Conservation (phyloP, 2,888 invertebrate species). For the Pyrgus malvae region DNA sequence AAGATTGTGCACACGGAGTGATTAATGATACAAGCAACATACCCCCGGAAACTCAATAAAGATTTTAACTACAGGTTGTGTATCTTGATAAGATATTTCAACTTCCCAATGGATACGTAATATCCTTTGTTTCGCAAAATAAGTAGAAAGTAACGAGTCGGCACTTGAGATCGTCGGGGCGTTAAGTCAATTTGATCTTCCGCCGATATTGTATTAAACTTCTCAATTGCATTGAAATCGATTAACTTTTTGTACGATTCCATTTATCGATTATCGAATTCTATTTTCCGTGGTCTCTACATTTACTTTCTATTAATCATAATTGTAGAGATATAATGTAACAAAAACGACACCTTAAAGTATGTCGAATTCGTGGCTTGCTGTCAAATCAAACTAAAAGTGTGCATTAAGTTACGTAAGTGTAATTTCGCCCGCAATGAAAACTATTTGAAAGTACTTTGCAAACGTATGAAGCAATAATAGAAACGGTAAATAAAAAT, state of each 20-base stretch:
- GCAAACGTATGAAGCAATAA: not conserved
- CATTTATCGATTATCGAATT: slow-evolving; percentile 6
- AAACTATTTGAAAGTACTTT: slow-evolving; percentile 46
- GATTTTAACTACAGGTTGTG: not conserved
- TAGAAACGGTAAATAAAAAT: not conserved
- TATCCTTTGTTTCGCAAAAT: slow-evolving; percentile 11
- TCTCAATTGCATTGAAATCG: slow-evolving; percentile 2
- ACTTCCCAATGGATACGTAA: slow-evolving; percentile 5
- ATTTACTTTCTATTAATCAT: slow-evolving; percentile 33
- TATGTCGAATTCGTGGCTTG: slow-evolving; percentile 30
- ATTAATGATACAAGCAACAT: not conserved
- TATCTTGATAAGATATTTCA: not conserved
- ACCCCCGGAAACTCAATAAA: not conserved
- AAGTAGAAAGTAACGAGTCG: slow-evolving; percentile 5
- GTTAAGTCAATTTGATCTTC: not conserved
- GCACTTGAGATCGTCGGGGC: not conserved
- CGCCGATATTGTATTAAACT: not conserved
- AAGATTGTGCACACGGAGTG: no score
- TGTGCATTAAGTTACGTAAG: slow-evolving; percentile 44
- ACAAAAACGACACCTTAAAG: slow-evolving; percentile 26
- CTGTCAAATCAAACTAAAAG: slow-evolving; percentile 41
- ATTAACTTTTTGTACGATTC: slow-evolving; percentile 16
- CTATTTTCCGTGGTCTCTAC: not conserved
- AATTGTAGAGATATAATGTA: slow-evolving; percentile 29
- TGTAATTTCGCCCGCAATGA: slow-evolving; percentile 45